Evolutionary conservation across 2,888 invertebrate species (phyloP), one percentile per base, ranked within the genome.

Genomic region (Agrochola circellaris): DNA sequence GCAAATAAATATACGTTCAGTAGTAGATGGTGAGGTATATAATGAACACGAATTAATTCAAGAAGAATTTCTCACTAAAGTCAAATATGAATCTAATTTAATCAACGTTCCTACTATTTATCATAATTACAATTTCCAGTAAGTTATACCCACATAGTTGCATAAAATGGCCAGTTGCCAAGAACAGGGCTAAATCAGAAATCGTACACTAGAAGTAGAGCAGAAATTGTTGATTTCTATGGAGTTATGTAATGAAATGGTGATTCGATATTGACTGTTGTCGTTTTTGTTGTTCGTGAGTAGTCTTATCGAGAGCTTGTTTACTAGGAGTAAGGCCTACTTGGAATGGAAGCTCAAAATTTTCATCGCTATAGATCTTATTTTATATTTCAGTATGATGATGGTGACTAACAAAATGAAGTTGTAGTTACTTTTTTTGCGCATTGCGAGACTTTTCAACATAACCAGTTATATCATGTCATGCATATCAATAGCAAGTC

Each of bases 401-500:
- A 1, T 9, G 20, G 51, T 42, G 38, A 72, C 45, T 73, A 60
- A 73, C 30, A 64, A 73, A 73, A 68, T 68, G 6, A 68, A 73
- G 72, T 64, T 62, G 48, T 77, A 72, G 51, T 38, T 73, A 62
- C 23, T 61, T 68, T 80, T 82, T 79, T 83, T 62, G 26, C 42
- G 20, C 71, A 68, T 70, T 64, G 73, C 61, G 45, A 73, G 76
- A 70, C 69, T 75, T 82, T 73, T 77, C 75, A 61, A 81, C 65
- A 74, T 77, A 81, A 77, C 70, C 77, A 79, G 66, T 56, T 74
- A 79, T 69, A 76, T 48, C 79, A 64, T 77, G 79, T 72, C 65
- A 64, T 83, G 87, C 80, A 87, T 87, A 83, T 76, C 82, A 87
- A 87, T 87, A 64, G 56, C 60, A 74, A 65, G 74, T 75, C 77